Conservation (phyloP, 2,888 invertebrate genomes). For the Latheticus oryzae region DNA sequence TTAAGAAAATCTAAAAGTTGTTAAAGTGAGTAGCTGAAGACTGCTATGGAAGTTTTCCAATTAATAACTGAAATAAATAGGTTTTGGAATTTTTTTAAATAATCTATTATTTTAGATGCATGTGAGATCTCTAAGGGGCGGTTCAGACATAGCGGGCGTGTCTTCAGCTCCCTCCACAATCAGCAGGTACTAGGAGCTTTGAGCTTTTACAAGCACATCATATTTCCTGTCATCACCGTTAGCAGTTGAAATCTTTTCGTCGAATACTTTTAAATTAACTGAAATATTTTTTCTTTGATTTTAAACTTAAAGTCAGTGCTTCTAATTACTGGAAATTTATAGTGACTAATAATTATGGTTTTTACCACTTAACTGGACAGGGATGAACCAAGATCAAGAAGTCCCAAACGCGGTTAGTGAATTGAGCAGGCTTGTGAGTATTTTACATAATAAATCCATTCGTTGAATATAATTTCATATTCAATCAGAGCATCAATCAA, state of each 20-base stretch:
- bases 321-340: background rate
- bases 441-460: background rate
- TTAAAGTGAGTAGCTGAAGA: too few relatives aligned
- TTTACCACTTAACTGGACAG: slow-evolving; percentile 44
- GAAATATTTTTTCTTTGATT: too few relatives aligned
- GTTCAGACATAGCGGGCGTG: slow-evolving; percentile 58
- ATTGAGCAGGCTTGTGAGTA: slow-evolving; percentile 63
- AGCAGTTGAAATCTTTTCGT: slow-evolving; percentile 36
- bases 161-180: slow-evolving; percentile 55
- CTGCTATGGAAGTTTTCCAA: too few relatives aligned
- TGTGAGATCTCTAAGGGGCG: slow-evolving; percentile 57
- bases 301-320: slow-evolving; percentile 1
- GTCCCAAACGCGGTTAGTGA: slow-evolving; percentile 62
- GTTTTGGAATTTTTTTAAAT: slow-evolving; percentile 36
- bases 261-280: too few relatives aligned
- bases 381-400: slow-evolving; percentile 65
- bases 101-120: slow-evolving; percentile 46
- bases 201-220: slow-evolving; percentile 55
- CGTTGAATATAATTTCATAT: background rate
- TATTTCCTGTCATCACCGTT: slow-evolving; percentile 56
- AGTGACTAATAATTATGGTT: background rate
- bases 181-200: slow-evolving; percentile 55
- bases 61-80: too few relatives aligned
- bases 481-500: background rate
- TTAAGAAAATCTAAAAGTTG: too few relatives aligned